These are phyloP conservation scores for Leptodactylus fuscus DNA, from an alignment of 2,113 vertebrate species.

Conservation along the genomic window DNA sequence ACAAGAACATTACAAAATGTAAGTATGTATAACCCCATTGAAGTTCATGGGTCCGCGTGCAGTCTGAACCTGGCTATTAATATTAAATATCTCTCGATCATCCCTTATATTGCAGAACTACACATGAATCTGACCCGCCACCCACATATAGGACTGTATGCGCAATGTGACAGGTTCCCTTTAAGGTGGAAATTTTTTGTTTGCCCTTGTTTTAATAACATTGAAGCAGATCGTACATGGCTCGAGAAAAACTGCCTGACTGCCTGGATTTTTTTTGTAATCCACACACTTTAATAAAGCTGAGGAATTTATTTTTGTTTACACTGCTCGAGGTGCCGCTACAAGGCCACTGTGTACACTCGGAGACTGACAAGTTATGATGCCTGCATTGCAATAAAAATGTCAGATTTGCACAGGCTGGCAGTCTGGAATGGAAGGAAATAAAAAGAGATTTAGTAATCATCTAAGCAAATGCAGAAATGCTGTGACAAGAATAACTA, in stretches of 20 bases:
- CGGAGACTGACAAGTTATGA: constrained; percentile 35
- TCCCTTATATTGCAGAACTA: no score
- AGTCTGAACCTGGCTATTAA: no score
- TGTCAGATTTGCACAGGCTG: constrained; percentile 29
- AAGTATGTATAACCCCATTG: no score
- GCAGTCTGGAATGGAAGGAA: not conserved
- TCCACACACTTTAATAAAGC: constrained; percentile 5
- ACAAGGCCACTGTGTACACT: constrained; percentile 38
- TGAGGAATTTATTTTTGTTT: constrained; percentile 28
- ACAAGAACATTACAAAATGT: no score
- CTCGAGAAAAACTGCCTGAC: constrained; percentile 5
- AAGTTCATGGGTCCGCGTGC: no score
- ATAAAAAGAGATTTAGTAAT: constrained; percentile 24
- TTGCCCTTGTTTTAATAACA: constrained; percentile 15
- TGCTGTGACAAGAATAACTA: not conserved
- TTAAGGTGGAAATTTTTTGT: no score
- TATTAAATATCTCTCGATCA: no score
- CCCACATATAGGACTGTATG: no score
- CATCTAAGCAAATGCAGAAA: constrained; percentile 17
- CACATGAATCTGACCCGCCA: no score
- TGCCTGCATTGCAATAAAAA: constrained; percentile 41
- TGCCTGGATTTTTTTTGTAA: not conserved
- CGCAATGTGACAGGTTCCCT: no score
- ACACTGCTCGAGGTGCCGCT: not conserved
- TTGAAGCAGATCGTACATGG: not conserved